Evolutionary conservation across 2,113 vertebrate genomes (phyloP).

Genomic region (Microcebus ravelobensis): DNA sequence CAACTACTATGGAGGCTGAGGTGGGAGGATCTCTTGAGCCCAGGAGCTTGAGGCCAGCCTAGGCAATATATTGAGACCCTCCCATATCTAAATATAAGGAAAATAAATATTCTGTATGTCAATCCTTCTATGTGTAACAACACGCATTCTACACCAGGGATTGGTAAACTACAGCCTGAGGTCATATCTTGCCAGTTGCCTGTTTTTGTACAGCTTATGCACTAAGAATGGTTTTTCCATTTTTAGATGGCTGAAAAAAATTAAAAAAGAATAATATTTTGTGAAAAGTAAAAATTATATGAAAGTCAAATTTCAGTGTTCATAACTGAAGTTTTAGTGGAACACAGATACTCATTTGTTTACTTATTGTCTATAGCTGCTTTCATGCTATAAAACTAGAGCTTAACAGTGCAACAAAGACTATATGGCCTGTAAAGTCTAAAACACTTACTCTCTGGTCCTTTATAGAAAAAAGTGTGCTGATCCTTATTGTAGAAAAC

Average conservation of each 20-base stretch:
- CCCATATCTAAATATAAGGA: too few relatives aligned
- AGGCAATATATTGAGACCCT: too few relatives aligned
- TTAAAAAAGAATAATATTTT: neutral
- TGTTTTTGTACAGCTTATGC: neutral
- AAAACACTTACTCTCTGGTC: neutral
- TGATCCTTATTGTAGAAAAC: neutral
- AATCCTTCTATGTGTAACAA: neutral
- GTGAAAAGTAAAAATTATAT: neutral
- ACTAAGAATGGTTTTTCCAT: conserved; percentile 1
- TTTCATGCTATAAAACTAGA: neutral
- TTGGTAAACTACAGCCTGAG: neutral
- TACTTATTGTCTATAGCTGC: neutral
- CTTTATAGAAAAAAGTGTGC: neutral
- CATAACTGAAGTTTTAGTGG: neutral
- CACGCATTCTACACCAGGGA: neutral
- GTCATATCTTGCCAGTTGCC: neutral
- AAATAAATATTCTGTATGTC: too few relatives aligned
- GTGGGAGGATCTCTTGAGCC: neutral
- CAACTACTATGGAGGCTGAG: neutral
- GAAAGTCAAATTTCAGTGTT: neutral
- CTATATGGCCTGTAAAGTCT: neutral
- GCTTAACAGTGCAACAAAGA: neutral
- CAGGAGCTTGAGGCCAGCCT: neutral
- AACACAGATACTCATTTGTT: neutral
- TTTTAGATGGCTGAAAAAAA: neutral